Base-by-base conservation (phyloP, 2,797 vertebrate species). In the Prunella strophiata region DNA sequence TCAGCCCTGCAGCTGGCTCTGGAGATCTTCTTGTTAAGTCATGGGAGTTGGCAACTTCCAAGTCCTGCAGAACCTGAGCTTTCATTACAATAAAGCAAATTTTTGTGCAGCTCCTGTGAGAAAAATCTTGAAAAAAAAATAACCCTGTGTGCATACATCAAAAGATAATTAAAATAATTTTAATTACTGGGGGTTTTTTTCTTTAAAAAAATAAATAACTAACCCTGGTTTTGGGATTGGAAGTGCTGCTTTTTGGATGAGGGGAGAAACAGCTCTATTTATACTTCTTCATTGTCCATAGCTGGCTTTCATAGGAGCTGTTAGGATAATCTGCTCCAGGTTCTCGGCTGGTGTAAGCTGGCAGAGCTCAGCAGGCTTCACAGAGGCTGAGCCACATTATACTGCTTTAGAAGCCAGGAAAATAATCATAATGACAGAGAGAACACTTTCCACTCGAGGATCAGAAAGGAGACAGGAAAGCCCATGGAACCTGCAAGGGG, bases 311-410 rank as follows among this genome's bases (percentile, higher is more conserved):
- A 34, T 25, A 66, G 76, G 65, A 92, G 14, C 47, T 89, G 40
- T 66, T 4, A 6, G 40, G 47, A 75, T 81, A 94, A 75, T 81
- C 70, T 84, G 58, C 58, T 86, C 85, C 88, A 78, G 70, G 20
- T 78, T 67, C 70, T 95, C 0, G 0, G 47, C 83, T 88, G 76
- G 61, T 63, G 13, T 58, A 80, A 90, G 4, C 66, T 93, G 93
- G 94, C 82, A 92, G 34, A 91, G 52, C 72, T 92, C 61, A 45
- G 73, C 63, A 47, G 51, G 51, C 63, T 91, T 91, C 51, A 51
- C 22, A 55, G 66, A 55, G 36, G 16, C 68, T 88, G 52, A 86
- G 79, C 89, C 93, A 95, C 80, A 48, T 88, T 89, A 65, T 7
- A 38, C 51, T 81, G 54, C 21, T 68, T 57, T 65, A 45, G 73